Conservation (phyloP, 2,797 vertebrate species). For the Myoxocephalus aenaeus region DNA sequence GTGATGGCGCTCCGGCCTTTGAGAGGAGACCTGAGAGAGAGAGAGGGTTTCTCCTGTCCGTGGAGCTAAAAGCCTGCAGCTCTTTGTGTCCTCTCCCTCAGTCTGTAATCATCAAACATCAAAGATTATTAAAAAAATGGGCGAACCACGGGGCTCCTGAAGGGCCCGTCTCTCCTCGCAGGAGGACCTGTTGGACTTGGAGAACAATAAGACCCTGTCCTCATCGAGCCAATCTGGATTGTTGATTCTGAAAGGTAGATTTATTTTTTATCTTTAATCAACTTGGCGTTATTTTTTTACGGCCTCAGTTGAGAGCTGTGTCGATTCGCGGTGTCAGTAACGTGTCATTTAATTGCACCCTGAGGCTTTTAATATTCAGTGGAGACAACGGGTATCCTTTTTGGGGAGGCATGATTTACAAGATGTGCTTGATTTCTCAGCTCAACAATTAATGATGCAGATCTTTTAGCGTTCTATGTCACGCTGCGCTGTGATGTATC, state of each 20-base stretch:
- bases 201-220: constrained; percentile 38
- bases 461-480: neutral
- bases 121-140: constrained; percentile 12
- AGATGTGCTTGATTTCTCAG: neutral
- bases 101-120: constrained; percentile 48
- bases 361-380: neutral
- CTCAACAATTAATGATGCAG: constrained; percentile 1
- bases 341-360: constrained; percentile 4
- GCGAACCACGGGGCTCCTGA: constrained; percentile 22
- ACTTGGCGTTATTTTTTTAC: neutral
- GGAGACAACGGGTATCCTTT: neutral
- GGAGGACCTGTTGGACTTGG: constrained; percentile 1
- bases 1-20: constrained; percentile 17
- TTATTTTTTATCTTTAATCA: neutral
- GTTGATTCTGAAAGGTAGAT: neutral
- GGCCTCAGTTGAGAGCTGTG: neutral
- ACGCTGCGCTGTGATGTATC: neutral
- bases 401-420: neutral
- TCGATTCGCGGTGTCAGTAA: neutral
- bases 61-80: constrained; percentile 36
- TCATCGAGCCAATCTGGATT: neutral
- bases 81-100: constrained; percentile 38
- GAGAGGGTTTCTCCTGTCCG: constrained; percentile 13
- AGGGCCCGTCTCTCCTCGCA: constrained; percentile 18
- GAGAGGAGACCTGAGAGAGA: constrained; percentile 36